A percentile compares a stretch with the other conserved stretches of the same genome.
Conservation (phyloP, 2,888 invertebrate genomes). For the Conus canariensis region DNA sequence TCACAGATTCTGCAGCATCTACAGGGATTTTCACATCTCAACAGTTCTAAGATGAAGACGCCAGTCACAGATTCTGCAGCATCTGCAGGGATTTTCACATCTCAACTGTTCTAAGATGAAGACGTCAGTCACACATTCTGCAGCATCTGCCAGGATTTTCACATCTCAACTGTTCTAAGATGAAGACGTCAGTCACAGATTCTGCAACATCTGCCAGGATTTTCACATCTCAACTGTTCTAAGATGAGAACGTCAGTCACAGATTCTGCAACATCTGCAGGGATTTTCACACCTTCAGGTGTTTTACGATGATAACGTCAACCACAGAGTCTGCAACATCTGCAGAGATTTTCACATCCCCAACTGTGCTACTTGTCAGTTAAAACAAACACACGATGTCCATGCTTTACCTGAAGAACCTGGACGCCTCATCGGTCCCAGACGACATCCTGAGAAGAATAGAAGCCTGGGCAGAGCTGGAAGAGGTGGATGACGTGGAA, state of each 20-base stretch:
- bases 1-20: not conserved
- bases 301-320: not conserved
- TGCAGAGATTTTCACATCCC: not conserved
- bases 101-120: too few relatives aligned
- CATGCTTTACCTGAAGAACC: too few relatives aligned
- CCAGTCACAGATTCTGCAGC: not conserved
- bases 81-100: not conserved
- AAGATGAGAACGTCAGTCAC: too few relatives aligned
- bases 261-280: too few relatives aligned
- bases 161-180: too few relatives aligned
- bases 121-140: too few relatives aligned
- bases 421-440: not conserved
- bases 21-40: not conserved
- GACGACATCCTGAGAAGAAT: not conserved
- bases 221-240: too few relatives aligned
- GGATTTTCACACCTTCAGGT: too few relatives aligned
- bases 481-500: constrained; percentile 20
- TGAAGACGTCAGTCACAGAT: too few relatives aligned
- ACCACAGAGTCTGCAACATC: not conserved
- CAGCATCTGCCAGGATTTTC: too few relatives aligned
- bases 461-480: not conserved
- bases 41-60: not conserved
- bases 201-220: too few relatives aligned
- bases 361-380: not conserved
- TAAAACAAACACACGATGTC: too few relatives aligned